These are phyloP conservation scores for Nymphalis urticae DNA, from an alignment of 2,888 invertebrate species.

Conservation along the genomic window DNA sequence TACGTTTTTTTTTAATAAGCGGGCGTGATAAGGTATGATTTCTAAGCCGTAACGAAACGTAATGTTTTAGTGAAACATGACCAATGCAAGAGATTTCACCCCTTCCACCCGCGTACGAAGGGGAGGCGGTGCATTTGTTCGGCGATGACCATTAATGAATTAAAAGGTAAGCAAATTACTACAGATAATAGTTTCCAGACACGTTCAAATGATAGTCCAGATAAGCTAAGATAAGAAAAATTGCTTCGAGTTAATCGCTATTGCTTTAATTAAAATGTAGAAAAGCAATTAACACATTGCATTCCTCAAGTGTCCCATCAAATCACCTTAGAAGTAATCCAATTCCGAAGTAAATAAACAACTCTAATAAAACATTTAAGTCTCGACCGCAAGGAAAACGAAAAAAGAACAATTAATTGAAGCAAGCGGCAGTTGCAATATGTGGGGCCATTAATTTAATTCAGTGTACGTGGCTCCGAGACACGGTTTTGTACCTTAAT, in stretches of 20 bases:
- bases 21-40: too few species aligned
- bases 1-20: too few species aligned
- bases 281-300: constrained; percentile 6
- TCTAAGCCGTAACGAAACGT: too few species aligned
- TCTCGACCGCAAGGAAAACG: constrained; percentile 51
- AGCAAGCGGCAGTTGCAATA: constrained; percentile 70
- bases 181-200: background rate
- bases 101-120: too few species aligned
- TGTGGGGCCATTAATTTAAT: constrained; percentile 81
- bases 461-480: constrained; percentile 76
- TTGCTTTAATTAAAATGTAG: constrained; percentile 2
- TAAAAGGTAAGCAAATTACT: too few species aligned
- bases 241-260: background rate
- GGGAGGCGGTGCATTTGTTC: too few species aligned
- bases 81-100: too few species aligned
- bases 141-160: too few species aligned
- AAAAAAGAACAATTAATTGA: constrained; percentile 77
- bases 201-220: background rate
- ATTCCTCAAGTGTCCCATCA: constrained; percentile 7
- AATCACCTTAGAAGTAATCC: constrained; percentile 36
- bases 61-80: too few species aligned
- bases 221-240: background rate
- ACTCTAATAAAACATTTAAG: constrained; percentile 76
- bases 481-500: constrained; percentile 80
- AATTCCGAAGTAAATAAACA: constrained; percentile 56